phyloP scores from a whole-genome alignment of 1,140 invertebrate genomes.

The Drosophila ironensis region DNA sequence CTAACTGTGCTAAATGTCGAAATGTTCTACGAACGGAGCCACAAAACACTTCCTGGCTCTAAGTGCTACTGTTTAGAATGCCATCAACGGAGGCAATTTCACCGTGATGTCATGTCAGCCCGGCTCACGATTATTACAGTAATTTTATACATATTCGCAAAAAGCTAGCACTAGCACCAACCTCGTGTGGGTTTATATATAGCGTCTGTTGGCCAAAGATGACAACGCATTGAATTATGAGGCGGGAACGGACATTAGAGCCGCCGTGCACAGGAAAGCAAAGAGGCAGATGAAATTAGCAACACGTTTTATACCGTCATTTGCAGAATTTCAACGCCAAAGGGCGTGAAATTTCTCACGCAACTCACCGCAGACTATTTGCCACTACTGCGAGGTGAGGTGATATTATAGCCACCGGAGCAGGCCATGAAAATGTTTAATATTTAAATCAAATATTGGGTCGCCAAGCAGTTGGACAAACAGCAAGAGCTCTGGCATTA shows the following conservation, averaged over 20 bases:
- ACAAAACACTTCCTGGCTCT: slow-evolving; percentile 27
- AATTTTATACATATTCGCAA: slow-evolving; percentile 35
- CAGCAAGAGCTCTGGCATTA: slow-evolving; percentile 49
- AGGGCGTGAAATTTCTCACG: slow-evolving; percentile 36
- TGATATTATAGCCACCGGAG: neutral
- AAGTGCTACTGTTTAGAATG: slow-evolving; percentile 16
- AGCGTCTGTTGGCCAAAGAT: slow-evolving; percentile 24
- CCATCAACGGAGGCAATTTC: slow-evolving; percentile 27
- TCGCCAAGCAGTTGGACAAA: slow-evolving; percentile 58
- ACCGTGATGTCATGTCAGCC: slow-evolving; percentile 62
- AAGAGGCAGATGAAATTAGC: slow-evolving; percentile 41
- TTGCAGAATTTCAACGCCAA: slow-evolving; percentile 19
- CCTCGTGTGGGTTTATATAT: neutral
- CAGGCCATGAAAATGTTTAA: slow-evolving; percentile 18
- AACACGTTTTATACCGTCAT: slow-evolving; percentile 43
- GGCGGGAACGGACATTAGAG: slow-evolving; percentile 9
- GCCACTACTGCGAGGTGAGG: neutral
- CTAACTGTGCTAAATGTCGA: slow-evolving; percentile 25
- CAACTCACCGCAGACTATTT: neutral
- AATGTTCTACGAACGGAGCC: slow-evolving; percentile 2
- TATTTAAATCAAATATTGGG: slow-evolving; percentile 44
- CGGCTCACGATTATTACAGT: slow-evolving; percentile 47
- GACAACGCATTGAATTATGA: slow-evolving; percentile 43
- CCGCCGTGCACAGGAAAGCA: neutral
- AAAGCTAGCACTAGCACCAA: slow-evolving; percentile 1